Conservation (phyloP, 2,113 vertebrate genomes). For the Malurus elegans region DNA sequence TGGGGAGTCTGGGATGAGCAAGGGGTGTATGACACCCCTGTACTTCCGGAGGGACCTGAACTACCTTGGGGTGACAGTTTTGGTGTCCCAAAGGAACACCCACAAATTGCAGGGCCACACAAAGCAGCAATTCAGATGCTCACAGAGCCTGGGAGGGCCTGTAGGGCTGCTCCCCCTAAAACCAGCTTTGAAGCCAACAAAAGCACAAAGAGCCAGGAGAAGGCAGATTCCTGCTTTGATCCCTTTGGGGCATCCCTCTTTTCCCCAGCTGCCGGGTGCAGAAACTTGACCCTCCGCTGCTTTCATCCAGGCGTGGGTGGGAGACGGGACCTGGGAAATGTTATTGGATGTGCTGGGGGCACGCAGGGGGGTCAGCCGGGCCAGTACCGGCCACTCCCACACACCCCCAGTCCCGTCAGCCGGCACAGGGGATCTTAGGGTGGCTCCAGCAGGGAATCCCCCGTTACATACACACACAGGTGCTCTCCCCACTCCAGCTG, state of each 20-base stretch:
- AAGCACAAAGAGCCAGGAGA: not conserved
- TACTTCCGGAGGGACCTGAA: not conserved
- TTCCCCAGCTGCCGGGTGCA: not conserved
- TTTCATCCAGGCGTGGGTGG: slow-evolving; percentile 37
- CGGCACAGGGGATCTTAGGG: not conserved
- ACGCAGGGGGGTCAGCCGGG: accelerated
- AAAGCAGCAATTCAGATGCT: not conserved
- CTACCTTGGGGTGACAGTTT: no score
- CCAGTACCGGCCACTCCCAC: not conserved
- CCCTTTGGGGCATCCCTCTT: not conserved
- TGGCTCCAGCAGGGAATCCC: slow-evolving; percentile 37
- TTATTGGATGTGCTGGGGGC: not conserved
- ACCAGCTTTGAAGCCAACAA: slow-evolving; percentile 7
- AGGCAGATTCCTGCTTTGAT: slow-evolving; percentile 51
- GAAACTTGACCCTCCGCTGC: slow-evolving; percentile 9
- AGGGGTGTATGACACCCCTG: not conserved
- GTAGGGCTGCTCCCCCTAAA: not conserved
- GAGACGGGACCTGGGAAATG: slow-evolving; percentile 18
- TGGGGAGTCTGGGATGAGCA: not conserved
- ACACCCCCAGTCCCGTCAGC: not conserved
- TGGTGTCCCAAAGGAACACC: not conserved
- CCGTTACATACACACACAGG: slow-evolving; percentile 50
- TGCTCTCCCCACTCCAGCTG: not conserved
- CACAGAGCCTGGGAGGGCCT: not conserved
- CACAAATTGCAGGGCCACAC: not conserved